Evolutionary conservation across 2,888 invertebrate species (phyloP).

Genomic region (Drosophila meridionalis): DNA sequence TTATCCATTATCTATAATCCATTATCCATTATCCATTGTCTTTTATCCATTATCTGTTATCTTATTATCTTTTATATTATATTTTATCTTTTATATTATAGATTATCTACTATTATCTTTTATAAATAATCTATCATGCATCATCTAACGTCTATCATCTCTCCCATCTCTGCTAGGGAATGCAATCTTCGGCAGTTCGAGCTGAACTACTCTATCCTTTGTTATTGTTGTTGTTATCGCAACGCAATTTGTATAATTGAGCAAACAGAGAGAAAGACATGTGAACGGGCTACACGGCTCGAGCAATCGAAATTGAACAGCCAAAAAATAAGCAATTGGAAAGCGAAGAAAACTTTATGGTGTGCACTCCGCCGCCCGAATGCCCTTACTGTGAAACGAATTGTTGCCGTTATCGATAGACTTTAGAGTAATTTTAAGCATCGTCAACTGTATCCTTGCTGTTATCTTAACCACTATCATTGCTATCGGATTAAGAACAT

Average conservation of each 20-base stretch:
- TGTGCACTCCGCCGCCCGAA: not conserved
- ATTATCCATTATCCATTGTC: not conserved
- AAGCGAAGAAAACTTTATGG: not conserved
- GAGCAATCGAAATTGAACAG: slow-evolving; percentile 47
- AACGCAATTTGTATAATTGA: slow-evolving; percentile 73
- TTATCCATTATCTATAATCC: not conserved
- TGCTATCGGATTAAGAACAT: not conserved
- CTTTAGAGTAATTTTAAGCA: not conserved
- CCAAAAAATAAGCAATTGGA: slow-evolving; percentile 53
- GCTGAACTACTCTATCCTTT: not conserved
- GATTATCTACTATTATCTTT: too few species aligned
- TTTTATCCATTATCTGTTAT: not conserved
- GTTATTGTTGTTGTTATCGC: slow-evolving; percentile 23
- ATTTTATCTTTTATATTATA: too few species aligned
- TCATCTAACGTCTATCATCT: too few species aligned
- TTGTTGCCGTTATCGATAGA: not conserved
- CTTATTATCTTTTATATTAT: too few species aligned
- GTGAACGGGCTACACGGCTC: slow-evolving; percentile 32
- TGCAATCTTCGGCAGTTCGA: not conserved
- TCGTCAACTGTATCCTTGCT: not conserved
- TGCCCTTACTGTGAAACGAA: slow-evolving; percentile 6
- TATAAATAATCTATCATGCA: not conserved
- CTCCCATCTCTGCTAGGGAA: not conserved
- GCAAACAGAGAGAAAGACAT: slow-evolving; percentile 50
- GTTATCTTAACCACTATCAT: not conserved